A percentile compares a stretch with the other conserved stretches of the same genome.
These are phyloP conservation scores for Lamproptera curius DNA, from an alignment of 2,888 invertebrate species.

Conservation along the genomic window DNA sequence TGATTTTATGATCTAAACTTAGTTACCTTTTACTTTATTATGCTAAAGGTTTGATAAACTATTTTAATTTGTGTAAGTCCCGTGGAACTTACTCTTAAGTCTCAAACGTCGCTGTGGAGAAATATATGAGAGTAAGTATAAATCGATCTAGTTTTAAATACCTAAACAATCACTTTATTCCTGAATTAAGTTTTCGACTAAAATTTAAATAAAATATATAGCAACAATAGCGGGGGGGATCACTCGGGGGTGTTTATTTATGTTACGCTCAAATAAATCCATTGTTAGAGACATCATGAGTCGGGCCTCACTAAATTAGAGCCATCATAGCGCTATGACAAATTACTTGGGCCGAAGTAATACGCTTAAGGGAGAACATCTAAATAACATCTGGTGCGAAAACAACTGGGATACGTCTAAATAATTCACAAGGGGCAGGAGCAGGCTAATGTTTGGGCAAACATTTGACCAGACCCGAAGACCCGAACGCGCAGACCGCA, in stretches of 20 bases:
- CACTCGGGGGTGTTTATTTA: neutral
- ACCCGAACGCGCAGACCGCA: constrained; percentile 28
- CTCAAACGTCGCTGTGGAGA: too few species aligned
- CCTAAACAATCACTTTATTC: too few species aligned
- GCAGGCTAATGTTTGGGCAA: constrained; percentile 44
- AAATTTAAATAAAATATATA: too few species aligned
- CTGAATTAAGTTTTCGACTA: too few species aligned
- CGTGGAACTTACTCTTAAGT: too few species aligned
- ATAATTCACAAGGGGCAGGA: constrained; percentile 40
- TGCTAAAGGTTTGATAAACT: too few species aligned
- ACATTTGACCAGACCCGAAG: constrained; percentile 48
- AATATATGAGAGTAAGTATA: too few species aligned
- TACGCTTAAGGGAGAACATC: constrained; percentile 37
- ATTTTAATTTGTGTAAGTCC: too few species aligned
- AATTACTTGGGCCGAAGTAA: constrained; percentile 54
- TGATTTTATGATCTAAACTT: too few species aligned
- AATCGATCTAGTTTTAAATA: too few species aligned
- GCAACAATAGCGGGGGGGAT: too few species aligned
- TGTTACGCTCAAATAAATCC: constrained; percentile 27
- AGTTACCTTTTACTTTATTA: too few species aligned
- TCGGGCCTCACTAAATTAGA: constrained; percentile 53
- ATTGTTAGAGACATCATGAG: constrained; percentile 24
- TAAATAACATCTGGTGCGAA: constrained; percentile 25
- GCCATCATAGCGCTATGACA: constrained; percentile 63
- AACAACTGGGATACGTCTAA: constrained; percentile 38